phyloP scores from a whole-genome alignment of 2,797 vertebrate species.

The Antennarius maculatus region DNA sequence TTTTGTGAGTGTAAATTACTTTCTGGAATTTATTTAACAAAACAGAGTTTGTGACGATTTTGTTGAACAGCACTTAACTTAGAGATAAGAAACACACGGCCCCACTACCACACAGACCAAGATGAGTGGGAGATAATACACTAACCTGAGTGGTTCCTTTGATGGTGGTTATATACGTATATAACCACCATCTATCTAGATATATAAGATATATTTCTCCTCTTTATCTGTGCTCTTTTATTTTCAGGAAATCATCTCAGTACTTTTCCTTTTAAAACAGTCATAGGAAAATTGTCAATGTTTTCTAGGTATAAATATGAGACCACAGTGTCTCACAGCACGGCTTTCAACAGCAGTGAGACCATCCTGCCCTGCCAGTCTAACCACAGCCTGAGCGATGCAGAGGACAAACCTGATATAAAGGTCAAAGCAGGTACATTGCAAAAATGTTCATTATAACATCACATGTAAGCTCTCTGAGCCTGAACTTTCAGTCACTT shows the following conservation, averaged over 20 bases:
- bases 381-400: slow-evolving; percentile 53
- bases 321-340: slow-evolving; percentile 73
- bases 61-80: not conserved
- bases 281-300: not conserved
- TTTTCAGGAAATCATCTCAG: not conserved
- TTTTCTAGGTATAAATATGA: slow-evolving; percentile 83
- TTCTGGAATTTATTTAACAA: no score
- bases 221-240: not conserved
- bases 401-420: slow-evolving; percentile 23
- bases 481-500: not conserved
- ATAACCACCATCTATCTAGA: no score
- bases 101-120: not conserved
- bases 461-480: not conserved
- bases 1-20: no score
- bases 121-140: not conserved
- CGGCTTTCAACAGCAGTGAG: slow-evolving; percentile 64
- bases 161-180: no score
- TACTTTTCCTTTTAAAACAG: not conserved
- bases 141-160: not conserved
- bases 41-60: no score
- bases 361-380: slow-evolving; percentile 72
- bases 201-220: no score
- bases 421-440: slow-evolving; percentile 59
- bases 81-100: no score
- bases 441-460: not conserved